Base-by-base conservation (phyloP, 2,888 invertebrate genomes). In the Nipponacmea schrenckii region DNA sequence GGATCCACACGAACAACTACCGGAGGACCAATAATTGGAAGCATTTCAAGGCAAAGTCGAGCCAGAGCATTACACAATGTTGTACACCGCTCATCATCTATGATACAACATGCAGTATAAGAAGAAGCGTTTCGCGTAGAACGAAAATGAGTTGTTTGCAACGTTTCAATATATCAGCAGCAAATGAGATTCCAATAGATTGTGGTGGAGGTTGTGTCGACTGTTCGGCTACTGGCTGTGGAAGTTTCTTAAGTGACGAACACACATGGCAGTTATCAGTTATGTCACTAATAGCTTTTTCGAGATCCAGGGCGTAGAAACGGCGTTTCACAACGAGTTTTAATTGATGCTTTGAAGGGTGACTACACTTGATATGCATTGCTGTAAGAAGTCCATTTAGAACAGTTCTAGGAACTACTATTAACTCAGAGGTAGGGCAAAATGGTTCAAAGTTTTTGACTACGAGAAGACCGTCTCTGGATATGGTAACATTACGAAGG, bases 241-340 rank as follows among this genome's bases (percentile, higher is more conserved):
- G 77, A n/a, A 69, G 7, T 26, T 48, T 46, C 20, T 39, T n/a
- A 7, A 76, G 62, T 14, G 75, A 56, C 1, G 69, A 31, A 66
- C 77, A 77, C 14, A 44, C 50, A 26, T 76, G 70, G 68, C 75
- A 77, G 17, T 44, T 24, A 5, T 46, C 44, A 7, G 68, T 39
- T 0, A 68, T 46, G 46, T 48, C n/a, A 48, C n/a, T 71, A 26
- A 79, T 72, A 14, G 77, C 69, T 62, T 70, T 76, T 45, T 72
- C 71, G 67, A 79, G 69, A 67, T 79, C 77, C 3, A 79, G 67
- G 14, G 79, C 78, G 72, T 68, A 79, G 64, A 80, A 78, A 66
- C 77, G 68, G 14, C 77, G 67, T 4, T 71, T 67, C 20, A 64
- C 39, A 8, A 74, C 70, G 24, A 27, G 39, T 64, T 68, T 68